Evolutionary conservation across 1,140 invertebrate species (phyloP).

Genomic region (Coelopa frigida): DNA sequence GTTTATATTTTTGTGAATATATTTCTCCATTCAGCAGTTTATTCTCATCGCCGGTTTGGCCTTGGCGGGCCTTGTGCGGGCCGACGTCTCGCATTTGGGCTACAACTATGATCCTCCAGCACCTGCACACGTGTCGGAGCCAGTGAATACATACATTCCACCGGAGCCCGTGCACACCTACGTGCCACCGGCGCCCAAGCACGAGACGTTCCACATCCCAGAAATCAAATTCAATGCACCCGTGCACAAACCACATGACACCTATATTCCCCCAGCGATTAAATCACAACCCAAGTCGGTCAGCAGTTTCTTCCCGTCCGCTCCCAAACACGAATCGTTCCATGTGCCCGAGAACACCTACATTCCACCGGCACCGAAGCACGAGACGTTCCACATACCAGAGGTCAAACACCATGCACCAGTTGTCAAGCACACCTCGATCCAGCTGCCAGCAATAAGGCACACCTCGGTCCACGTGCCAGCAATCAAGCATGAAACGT

Average conservation of each 20-base stretch:
- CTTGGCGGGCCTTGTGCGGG: too few species aligned
- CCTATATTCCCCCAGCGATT: constrained; percentile 2
- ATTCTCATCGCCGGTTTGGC: background rate
- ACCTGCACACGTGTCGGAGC: background rate
- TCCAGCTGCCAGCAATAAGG: background rate
- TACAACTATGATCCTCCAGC: constrained; percentile 5
- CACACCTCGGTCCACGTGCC: background rate
- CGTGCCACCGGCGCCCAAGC: constrained; percentile 3
- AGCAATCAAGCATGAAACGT: background rate
- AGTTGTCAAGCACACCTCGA: background rate
- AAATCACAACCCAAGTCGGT: background rate
- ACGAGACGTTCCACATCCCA: background rate
- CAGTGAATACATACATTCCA: constrained; percentile 7
- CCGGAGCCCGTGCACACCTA: background rate
- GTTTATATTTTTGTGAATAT: too few species aligned
- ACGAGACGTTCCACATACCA: background rate
- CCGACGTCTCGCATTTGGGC: constrained; percentile 6
- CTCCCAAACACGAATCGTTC: too few species aligned
- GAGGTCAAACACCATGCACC: background rate
- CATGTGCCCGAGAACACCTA: constrained; percentile 6
- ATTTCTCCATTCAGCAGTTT: too few species aligned
- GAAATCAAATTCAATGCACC: background rate
- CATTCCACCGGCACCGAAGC: background rate
- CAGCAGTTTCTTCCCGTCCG: too few species aligned
- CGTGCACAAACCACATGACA: background rate